Conservation (phyloP, 2,113 vertebrate species). For the Aphyosemion australe region DNA sequence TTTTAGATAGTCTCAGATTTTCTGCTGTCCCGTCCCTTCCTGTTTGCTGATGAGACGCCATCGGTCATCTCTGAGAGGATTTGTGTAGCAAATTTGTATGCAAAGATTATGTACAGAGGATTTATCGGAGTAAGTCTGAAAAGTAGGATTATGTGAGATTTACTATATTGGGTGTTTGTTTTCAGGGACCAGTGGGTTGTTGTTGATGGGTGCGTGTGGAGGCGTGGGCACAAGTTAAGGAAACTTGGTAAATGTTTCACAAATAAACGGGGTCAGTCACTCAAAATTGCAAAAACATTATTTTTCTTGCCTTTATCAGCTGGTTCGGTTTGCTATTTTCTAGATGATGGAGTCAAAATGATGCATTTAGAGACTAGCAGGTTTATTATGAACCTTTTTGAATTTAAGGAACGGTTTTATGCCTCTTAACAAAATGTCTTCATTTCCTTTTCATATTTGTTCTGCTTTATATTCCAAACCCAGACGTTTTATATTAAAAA, state of each 20-base stretch:
- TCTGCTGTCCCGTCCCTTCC: slow-evolving; percentile 12
- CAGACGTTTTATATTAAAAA: slow-evolving; percentile 1
- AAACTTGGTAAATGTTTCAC: neutral
- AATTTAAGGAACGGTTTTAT: neutral
- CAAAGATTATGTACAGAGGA: slow-evolving; percentile 58
- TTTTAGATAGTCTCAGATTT: slow-evolving; percentile 48
- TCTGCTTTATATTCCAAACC: neutral
- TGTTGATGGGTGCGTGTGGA: slow-evolving; percentile 2
- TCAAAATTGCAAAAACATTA: slow-evolving; percentile 2
- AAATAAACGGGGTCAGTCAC: slow-evolving; percentile 28
- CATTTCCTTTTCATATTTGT: neutral
- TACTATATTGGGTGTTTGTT: slow-evolving; percentile 13
- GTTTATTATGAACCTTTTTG: neutral
- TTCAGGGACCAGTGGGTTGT: slow-evolving; percentile 60
- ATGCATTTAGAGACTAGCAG: neutral
- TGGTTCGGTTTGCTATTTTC: no score
- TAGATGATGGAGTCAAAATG: no score
- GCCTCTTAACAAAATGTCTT: neutral
- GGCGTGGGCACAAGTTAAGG: slow-evolving; percentile 1
- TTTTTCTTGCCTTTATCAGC: neutral
- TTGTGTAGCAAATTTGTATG: slow-evolving; percentile 59
- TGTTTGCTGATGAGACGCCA: slow-evolving; percentile 7
- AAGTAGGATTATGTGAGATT: slow-evolving; percentile 23
- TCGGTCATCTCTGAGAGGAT: slow-evolving; percentile 33
- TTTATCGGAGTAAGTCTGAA: slow-evolving; percentile 30